Percentiles rank a stretch among this genome's conserved stretches.
These are phyloP conservation scores for Yoshiicerus persimilis DNA, from an alignment of 1,140 invertebrate species.

Conservation along the genomic window DNA sequence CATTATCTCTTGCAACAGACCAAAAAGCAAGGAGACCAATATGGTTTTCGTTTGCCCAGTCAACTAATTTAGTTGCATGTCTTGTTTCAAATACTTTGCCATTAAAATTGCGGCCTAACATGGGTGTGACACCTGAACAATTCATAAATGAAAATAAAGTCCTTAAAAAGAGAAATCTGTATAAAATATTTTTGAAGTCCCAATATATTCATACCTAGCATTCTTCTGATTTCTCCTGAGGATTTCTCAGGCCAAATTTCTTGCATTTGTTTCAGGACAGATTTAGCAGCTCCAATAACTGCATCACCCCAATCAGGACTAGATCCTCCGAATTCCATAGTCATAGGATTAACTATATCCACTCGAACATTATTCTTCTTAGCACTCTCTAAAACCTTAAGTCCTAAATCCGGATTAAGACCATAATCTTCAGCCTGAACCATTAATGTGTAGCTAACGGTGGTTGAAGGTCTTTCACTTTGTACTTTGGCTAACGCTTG, in stretches of 20 bases:
- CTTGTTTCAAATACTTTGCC: conserved; percentile 45
- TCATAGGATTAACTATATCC: conserved; percentile 50
- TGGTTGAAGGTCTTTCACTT: conserved; percentile 38
- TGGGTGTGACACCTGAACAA: conserved; percentile 48
- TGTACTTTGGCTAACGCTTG: conserved; percentile 47
- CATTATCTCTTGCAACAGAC: conserved; percentile 50
- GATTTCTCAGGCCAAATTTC: conserved; percentile 48
- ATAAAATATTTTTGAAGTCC: too few relatives aligned
- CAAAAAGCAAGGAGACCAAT: conserved; percentile 49
- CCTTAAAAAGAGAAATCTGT: background rate
- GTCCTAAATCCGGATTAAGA: conserved; percentile 45
- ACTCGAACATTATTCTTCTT: conserved; percentile 40
- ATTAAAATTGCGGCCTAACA: conserved; percentile 50
- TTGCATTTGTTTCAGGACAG: conserved; percentile 47
- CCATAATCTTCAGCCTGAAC: conserved; percentile 49
- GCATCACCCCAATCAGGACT: conserved; percentile 41
- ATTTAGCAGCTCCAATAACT: conserved; percentile 45
- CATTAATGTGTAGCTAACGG: conserved; percentile 40
- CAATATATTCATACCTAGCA: conserved; percentile 49
- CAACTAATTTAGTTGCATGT: conserved; percentile 44
- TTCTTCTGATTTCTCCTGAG: conserved; percentile 39
- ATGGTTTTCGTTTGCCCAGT: conserved; percentile 47
- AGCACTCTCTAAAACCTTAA: conserved; percentile 44
- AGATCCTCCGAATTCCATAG: conserved; percentile 46
- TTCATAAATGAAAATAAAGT: background rate